Evolutionary conservation across 2,888 invertebrate genomes (phyloP).

Genomic region (Philereme transversata): DNA sequence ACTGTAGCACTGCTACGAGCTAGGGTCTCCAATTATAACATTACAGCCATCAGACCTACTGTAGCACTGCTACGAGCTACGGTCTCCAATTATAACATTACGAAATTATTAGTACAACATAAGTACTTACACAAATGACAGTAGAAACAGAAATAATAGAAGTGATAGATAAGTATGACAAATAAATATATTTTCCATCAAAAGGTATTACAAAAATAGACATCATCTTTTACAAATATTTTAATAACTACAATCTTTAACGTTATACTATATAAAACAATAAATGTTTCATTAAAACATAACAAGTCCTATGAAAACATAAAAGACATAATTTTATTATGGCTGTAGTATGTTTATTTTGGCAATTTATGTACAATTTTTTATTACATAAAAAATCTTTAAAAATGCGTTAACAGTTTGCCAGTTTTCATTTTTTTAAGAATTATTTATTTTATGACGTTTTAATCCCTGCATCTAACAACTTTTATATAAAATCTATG

Average conservation of each 20-base stretch:
- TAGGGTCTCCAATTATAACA: too few species aligned
- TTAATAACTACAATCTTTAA: conserved; percentile 33
- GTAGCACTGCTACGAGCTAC: too few species aligned
- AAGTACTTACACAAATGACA: conserved; percentile 8
- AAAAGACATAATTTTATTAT: not conserved
- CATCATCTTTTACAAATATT: conserved; percentile 42
- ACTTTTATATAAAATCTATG: too few species aligned
- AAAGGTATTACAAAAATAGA: conserved; percentile 60
- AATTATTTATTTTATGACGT: not conserved
- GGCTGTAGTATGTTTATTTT: conserved; percentile 4
- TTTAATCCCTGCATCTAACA: not conserved
- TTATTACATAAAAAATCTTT: too few species aligned
- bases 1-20: too few species aligned
- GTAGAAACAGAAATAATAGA: conserved; percentile 32
- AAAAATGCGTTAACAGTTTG: too few species aligned
- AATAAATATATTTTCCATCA: conserved; percentile 48
- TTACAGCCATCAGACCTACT: too few species aligned
- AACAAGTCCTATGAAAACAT: not conserved
- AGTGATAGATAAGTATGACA: conserved; percentile 31
- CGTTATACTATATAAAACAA: too few species aligned
- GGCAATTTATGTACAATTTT: conserved; percentile 13
- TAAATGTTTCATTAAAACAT: too few species aligned
- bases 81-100: too few species aligned
- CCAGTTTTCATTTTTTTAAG: not conserved
- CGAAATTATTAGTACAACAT: conserved; percentile 12